Evolutionary conservation across 2,113 vertebrate species (phyloP), one percentile per base, ranked within the genome.

Genomic region (Salminus brasiliensis): DNA sequence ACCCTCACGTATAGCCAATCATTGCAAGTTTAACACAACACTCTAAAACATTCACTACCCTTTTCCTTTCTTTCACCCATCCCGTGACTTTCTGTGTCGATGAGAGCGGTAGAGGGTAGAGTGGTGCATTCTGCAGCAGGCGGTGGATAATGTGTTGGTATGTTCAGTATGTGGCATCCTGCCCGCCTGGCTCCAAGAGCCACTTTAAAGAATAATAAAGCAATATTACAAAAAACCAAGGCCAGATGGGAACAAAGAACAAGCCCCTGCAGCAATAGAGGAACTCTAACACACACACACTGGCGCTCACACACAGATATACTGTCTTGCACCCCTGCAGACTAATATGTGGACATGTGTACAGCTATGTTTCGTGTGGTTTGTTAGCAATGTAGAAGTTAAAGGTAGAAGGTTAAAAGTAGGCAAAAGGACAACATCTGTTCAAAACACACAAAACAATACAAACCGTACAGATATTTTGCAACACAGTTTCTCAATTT

Each of bases 121-220:
- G 55, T 47, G 23, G 21, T 79, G 69, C 68, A 72, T 63, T 83
- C 66, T 66, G 82, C 23, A 84, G 78, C 62, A 72, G 16, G 53
- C 65, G 75, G 72, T 41, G 68, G 68, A 73, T 78, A 84, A 84
- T 76, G 43, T 62, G 57, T 21, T 87, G 84, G 66, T 77, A 89
- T 89, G 36, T 81, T 39, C 81, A 69, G 71, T 77, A 88, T 88
- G 86, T 83, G 85, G 87, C 84, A 9, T 55, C 30, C 69, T 72
- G 83, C 72, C 86, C 63, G n/a, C 3, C 32, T 53, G 29, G 21
- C 73, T 85, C 79, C 76, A 74, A 85, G 74, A 49, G 55, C 34
- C n/a, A 72, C 76, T 76, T 82, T 78, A 78, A 83, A 83, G 32
- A 81, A 82, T 77, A 83, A 87, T 80, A 86, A 88, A 69, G 67